Conservation (phyloP, 2,113 vertebrate genomes). For the Vidua chalybeata region DNA sequence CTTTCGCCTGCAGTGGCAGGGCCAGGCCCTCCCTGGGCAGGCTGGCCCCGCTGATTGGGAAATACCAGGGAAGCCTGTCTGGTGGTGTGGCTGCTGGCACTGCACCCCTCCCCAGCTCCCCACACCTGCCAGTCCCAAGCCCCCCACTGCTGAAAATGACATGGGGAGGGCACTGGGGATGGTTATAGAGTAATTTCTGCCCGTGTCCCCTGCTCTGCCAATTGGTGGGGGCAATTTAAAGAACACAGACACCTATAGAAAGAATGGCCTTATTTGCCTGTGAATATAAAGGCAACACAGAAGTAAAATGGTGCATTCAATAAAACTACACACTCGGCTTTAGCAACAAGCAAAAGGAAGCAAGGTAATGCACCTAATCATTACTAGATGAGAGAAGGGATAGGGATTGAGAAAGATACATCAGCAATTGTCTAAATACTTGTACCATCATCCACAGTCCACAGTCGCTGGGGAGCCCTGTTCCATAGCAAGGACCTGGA, state of each 20-base stretch:
- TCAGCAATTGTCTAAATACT: not conserved
- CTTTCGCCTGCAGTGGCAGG: fast-evolving
- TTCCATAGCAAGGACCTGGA: fast-evolving
- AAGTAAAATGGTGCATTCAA: not conserved
- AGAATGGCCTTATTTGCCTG: not conserved
- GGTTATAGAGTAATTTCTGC: not conserved
- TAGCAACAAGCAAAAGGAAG: not conserved
- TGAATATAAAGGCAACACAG: not conserved
- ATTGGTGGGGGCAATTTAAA: not conserved
- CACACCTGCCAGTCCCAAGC: not conserved
- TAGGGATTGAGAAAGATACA: not conserved
- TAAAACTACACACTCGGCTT: not conserved
- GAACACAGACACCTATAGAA: not conserved
- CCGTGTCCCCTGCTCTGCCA: not conserved
- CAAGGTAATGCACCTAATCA: too few relatives aligned
- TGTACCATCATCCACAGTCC: not conserved
- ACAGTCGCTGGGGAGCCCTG: fast-evolving
- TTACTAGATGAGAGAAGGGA: too few relatives aligned
- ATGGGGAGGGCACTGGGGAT: not conserved
- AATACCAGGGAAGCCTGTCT: not conserved
- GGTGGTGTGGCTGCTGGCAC: not conserved
- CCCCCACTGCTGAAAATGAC: fast-evolving
- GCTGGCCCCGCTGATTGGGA: not conserved
- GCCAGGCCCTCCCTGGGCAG: not conserved
- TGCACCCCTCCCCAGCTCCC: not conserved